Conservation (phyloP, 1,140 invertebrate species). For the Antheraea mylitta region DNA sequence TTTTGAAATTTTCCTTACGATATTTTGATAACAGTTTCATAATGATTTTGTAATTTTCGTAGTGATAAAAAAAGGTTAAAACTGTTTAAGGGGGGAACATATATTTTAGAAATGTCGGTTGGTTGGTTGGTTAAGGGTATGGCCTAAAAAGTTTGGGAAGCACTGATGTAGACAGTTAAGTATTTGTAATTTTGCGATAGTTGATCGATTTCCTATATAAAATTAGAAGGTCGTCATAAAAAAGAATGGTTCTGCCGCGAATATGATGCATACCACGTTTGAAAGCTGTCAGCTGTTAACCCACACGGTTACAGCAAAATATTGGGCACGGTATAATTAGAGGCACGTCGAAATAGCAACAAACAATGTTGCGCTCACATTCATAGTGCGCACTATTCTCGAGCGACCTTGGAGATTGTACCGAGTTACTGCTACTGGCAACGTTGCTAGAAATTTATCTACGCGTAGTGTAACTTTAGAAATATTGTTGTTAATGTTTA, state of each 20-base stretch:
- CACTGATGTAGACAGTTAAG: too few relatives aligned
- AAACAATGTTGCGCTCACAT: constrained; percentile 52
- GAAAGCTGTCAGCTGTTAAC: constrained; percentile 39
- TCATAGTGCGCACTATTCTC: constrained; percentile 54
- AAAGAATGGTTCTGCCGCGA: constrained; percentile 12
- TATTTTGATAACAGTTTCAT: too few relatives aligned
- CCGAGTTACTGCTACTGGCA: constrained; percentile 31
- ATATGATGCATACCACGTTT: constrained; percentile 16
- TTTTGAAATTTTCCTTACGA: too few relatives aligned
- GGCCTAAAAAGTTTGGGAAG: too few relatives aligned
- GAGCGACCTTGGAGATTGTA: constrained; percentile 51
- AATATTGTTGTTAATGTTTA: constrained; percentile 16
- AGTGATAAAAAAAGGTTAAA: too few relatives aligned
- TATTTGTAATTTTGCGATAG: too few relatives aligned
- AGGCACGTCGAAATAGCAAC: constrained; percentile 41
- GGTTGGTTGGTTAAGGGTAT: too few relatives aligned
- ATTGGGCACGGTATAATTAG: constrained; percentile 54
- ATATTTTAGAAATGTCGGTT: too few relatives aligned
- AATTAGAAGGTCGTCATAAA: constrained; percentile 18
- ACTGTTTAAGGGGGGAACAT: too few relatives aligned
- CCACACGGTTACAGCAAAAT: constrained; percentile 34
- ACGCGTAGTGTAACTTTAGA: constrained; percentile 2
- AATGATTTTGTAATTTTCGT: too few relatives aligned
- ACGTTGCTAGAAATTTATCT: neutral
- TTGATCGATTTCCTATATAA: too few relatives aligned